Base-by-base conservation (phyloP, 1,140 invertebrate species). In the Drosophila murphyi region DNA sequence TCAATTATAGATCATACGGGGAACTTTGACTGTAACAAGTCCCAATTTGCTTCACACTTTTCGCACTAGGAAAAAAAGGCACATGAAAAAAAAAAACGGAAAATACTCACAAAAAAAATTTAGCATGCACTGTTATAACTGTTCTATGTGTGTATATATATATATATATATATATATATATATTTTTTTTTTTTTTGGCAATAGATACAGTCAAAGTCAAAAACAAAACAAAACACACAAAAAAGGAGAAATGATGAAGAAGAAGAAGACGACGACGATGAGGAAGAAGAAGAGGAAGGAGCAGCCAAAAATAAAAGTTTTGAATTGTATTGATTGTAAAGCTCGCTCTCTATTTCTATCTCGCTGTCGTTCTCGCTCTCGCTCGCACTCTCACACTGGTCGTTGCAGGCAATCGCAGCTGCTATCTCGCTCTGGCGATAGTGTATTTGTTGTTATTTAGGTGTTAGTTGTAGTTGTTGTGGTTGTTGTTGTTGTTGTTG, bases 241-340 rank as follows among this genome's bases (percentile, higher is more conserved):
- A 32, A 41, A 57, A 7, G 10, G 12, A 28, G n/a, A 28, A 29
- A 20, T 20, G 20, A 20, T 20, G 20, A 20, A 20, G 20, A 20
- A 20, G 20, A 20, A 20, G 3, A 35, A 39, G 35, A 41, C n/a
- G 12, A 43, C 3, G 12, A 31, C n/a, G 31, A 32, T 4, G 10
- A 34, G 10, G 8, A 31, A 41, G 39, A 54, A 47, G 41, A 28
- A 35, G 37, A 6, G 12, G 48, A 12, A 41, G 28, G 7, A 45
- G 37, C 29, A 51, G 10, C 10, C 29, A 50, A 39, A 20, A 51
- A 39, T 50, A 50, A 3, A 50, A 51, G 6, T 35, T 54, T 61
- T 37, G 43, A 43, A 41, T 34, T 75, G 73, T 82, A 82, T 82
- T 82, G 80, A 82, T 82, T 82, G 76, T 60, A 41, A 57, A 64